These are phyloP conservation scores for Trichopria drosophilae DNA, from an alignment of 2,888 invertebrate genomes.

Conservation along the genomic window DNA sequence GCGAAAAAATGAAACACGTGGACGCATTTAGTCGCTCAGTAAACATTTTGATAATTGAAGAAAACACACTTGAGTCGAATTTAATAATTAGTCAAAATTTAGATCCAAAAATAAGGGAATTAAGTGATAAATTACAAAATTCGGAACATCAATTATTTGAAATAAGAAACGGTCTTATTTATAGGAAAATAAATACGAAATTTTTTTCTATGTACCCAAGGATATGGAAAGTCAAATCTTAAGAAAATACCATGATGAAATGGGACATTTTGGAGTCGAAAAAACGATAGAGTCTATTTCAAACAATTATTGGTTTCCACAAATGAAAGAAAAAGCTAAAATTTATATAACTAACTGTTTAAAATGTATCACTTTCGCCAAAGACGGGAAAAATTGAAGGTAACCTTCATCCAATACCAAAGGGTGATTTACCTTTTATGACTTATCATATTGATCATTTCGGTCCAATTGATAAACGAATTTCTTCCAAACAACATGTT, in stretches of 20 bases:
- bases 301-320: conserved; percentile 18
- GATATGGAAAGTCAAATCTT: conserved; percentile 25
- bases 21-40: neutral
- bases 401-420: too few relatives aligned
- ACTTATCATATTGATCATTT: conserved; percentile 2
- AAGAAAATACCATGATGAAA: conserved; percentile 28
- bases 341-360: conserved; percentile 19
- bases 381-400: conserved; percentile 18
- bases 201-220: conserved; percentile 31
- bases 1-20: neutral
- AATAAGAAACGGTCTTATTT: conserved; percentile 31
- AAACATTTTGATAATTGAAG: conserved; percentile 3
- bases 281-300: conserved; percentile 25
- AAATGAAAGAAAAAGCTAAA: conserved; percentile 7
- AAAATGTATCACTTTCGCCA: conserved; percentile 28
- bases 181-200: conserved; percentile 15
- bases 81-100: conserved; percentile 7
- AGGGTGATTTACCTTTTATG: too few relatives aligned
- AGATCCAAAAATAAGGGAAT: conserved; percentile 1
- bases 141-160: conserved; percentile 28
- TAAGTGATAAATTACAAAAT: too few relatives aligned
- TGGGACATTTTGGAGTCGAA: conserved; percentile 29
- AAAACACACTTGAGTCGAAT: conserved; percentile 14
- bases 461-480: neutral
- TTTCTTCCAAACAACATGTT: neutral